A percentile compares a stretch with the other conserved stretches of the same genome.
Evolutionary conservation across 2,113 vertebrate genomes (phyloP).

Genomic region (Emydura subglobosa): DNA sequence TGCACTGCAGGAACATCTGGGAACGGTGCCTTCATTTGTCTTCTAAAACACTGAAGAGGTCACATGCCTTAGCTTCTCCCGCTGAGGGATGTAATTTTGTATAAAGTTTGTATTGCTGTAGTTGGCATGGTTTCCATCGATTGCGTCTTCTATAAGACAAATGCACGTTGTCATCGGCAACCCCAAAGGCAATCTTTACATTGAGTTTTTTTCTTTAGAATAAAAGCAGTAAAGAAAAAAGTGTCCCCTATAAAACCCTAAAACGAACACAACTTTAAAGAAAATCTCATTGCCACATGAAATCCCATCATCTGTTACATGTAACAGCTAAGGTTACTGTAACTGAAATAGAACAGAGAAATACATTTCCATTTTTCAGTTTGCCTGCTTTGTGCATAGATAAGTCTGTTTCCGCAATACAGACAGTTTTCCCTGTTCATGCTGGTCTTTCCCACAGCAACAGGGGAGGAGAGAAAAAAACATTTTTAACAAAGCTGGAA

Average conservation of each 20-base stretch:
- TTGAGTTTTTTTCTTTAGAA: neutral
- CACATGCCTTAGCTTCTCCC: fast-evolving
- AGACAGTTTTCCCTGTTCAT: fast-evolving
- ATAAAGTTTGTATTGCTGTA: fast-evolving
- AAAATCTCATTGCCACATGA: fast-evolving
- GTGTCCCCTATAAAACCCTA: neutral
- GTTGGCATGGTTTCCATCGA: neutral
- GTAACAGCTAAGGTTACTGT: fast-evolving
- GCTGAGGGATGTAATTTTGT: fast-evolving
- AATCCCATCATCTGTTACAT: neutral
- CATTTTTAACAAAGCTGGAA: neutral
- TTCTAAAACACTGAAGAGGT: neutral
- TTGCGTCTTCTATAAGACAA: fast-evolving
- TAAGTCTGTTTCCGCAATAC: fast-evolving
- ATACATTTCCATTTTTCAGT: fast-evolving
- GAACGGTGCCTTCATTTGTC: fast-evolving
- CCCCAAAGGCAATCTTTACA: constrained; percentile 7
- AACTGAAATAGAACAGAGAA: neutral
- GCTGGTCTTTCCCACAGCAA: fast-evolving
- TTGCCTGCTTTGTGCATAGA: neutral
- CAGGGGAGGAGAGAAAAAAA: fast-evolving
- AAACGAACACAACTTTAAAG: neutral
- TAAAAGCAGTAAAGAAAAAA: neutral
- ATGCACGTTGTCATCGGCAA: fast-evolving
- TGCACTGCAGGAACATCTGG: fast-evolving